Percentiles rank a stretch among this genome's conserved stretches.
phyloP scores from a whole-genome alignment of 2,797 vertebrate species.

The Aldrovandia affinis region DNA sequence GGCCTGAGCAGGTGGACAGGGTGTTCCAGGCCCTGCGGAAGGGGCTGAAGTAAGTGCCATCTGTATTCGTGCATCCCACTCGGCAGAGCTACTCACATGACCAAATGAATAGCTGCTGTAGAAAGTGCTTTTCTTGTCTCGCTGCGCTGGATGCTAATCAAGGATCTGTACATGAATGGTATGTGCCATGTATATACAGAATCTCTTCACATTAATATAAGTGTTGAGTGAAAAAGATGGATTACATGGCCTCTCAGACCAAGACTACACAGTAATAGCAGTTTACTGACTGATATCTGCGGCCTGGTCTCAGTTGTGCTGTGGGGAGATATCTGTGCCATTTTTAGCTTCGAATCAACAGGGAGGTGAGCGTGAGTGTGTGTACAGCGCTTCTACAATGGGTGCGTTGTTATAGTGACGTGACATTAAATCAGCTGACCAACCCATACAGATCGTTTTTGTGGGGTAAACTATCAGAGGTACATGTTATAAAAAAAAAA shows the following conservation, averaged over 20 bases:
- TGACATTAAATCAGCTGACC: not conserved
- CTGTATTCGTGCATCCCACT: conserved; percentile 31
- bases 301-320: not conserved
- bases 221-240: not conserved
- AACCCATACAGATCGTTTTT: no score
- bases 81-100: not conserved
- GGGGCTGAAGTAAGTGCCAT: conserved; percentile 86
- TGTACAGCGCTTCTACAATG: not conserved
- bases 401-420: not conserved
- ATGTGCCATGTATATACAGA: not conserved
- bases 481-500: no score
- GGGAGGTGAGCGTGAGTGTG: no score
- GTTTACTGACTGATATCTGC: not conserved
- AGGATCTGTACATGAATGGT: not conserved
- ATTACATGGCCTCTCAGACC: not conserved
- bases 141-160: not conserved
- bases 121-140: not conserved
- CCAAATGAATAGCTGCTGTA: not conserved
- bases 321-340: no score
- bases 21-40: conserved; percentile 88
- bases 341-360: not conserved
- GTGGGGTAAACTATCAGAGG: no score
- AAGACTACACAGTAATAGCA: not conserved
- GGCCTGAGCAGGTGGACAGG: conserved; percentile 87
- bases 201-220: not conserved